Conservation (phyloP, 2,888 invertebrate species). For the Drosophila paracracens region DNA sequence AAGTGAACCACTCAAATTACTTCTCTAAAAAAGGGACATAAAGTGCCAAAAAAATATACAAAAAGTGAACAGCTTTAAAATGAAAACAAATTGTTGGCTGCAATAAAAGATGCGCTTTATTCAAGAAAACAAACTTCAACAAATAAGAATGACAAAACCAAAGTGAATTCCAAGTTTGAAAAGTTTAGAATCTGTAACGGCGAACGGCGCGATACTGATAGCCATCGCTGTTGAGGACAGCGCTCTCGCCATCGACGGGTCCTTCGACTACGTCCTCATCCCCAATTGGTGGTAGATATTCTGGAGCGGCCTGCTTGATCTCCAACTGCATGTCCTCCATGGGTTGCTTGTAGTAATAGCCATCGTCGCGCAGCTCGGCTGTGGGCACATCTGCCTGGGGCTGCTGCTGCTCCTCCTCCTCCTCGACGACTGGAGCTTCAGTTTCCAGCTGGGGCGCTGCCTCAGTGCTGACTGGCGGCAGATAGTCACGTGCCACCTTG, state of each 20-base stretch:
- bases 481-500: constrained; percentile 66
- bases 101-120: constrained; percentile 29
- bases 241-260: constrained; percentile 57
- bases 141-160: constrained; percentile 16
- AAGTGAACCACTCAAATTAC: background rate
- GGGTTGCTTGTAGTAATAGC: constrained; percentile 81
- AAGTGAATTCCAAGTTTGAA: constrained; percentile 26
- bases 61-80: background rate
- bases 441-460: constrained; percentile 42
- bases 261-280: constrained; percentile 60
- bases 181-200: constrained; percentile 68
- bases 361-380: constrained; percentile 70
- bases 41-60: background rate
- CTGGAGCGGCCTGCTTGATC: constrained; percentile 52
- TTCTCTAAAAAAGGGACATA: background rate
- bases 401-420: constrained; percentile 25
- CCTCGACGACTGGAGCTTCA: constrained; percentile 31
- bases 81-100: background rate
- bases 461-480: constrained; percentile 68
- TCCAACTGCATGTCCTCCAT: constrained; percentile 53
- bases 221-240: constrained; percentile 73
- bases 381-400: constrained; percentile 65
- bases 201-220: constrained; percentile 80
- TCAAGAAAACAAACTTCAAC: constrained; percentile 37
- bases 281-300: constrained; percentile 69